Conservation (phyloP, 2,113 vertebrate genomes). For the Pogonocichla stellata region DNA sequence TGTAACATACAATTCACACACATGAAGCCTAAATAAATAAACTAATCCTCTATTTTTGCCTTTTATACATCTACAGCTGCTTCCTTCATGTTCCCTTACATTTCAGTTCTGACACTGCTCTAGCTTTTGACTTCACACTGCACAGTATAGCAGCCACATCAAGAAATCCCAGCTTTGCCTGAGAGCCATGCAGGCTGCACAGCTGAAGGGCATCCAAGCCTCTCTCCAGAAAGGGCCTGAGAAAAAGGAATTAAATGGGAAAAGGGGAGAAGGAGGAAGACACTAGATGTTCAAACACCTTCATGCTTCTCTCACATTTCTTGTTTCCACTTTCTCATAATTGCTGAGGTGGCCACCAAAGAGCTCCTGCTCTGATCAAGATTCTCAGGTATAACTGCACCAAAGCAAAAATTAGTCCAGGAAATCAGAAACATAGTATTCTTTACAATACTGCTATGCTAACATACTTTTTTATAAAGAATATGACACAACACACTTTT, state of each 20-base stretch:
- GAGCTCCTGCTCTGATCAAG: not conserved
- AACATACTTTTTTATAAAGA: not conserved
- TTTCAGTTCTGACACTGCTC: not conserved
- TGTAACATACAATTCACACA: not conserved
- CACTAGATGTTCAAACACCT: not conserved
- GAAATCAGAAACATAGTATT: not conserved
- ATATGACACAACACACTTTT: not conserved
- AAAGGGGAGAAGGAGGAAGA: not conserved
- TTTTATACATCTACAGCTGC: not conserved
- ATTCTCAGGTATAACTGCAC: not conserved
- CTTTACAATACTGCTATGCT: not conserved
- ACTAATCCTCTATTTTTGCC: not conserved
- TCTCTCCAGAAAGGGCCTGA: not conserved
- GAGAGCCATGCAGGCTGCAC: not conserved
- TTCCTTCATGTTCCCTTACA: not conserved
- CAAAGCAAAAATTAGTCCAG: not conserved
- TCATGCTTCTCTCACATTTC: not conserved
- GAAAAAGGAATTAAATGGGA: not conserved
- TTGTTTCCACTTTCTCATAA: not conserved
- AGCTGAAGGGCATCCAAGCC: not conserved
- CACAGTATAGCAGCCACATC: fast-evolving
- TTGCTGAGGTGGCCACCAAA: not conserved
- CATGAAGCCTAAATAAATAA: not conserved
- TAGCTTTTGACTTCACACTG: not conserved
- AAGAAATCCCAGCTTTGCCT: not conserved